Base-by-base conservation (phyloP, 2,113 vertebrate genomes). In the Oreochromis spilurus region DNA sequence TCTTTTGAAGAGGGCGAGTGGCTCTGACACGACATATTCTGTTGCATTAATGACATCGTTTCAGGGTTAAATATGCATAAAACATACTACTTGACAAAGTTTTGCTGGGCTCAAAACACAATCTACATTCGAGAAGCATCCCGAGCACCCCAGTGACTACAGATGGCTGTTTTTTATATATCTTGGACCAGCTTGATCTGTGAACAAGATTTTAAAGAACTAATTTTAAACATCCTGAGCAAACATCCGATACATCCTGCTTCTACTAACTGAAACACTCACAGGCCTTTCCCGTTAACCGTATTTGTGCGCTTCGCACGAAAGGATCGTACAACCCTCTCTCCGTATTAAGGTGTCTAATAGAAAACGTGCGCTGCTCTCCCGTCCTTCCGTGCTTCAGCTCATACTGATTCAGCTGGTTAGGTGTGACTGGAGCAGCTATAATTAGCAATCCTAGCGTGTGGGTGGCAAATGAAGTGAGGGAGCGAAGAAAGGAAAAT, bases 391-490 rank as follows among this genome's bases (percentile, higher is more conserved):
- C 17, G 38, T 50, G 62, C 72, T 82, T 90, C 79, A 65, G 84
- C 78, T 87, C 82, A 2, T 34, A 84, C 88, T 87, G 86, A 93
- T 93, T 94, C 87, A 92, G 93, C 90, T 89, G 86, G 80, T 86
- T 91, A 93, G 90, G 93, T 95, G 94, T 90, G 93, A 94, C 92
- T 92, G 88, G 89, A 92, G 93, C 82, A 77, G 91, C 95, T 95
- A 95, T 93, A 94, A 95, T 95, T 95, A 95, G 94, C 90, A 54
- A 87, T 53, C 81, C 77, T 43, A 38, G 88, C 91, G 65, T 81
- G 93, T 93, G 91, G 94, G 94, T 90, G 93, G 94, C 84, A 86
- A 91, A 91, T 80, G 87, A 95, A 94, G 92, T 81, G 89, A 91
- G 84, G 86, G 88, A 89, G 62, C 19, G 81, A 86, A 55, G 82